A percentile compares a stretch with the other conserved stretches of the same genome.
Evolutionary conservation across 1,140 invertebrate species (phyloP).

Genomic region (Calliopsis andreniformis): DNA sequence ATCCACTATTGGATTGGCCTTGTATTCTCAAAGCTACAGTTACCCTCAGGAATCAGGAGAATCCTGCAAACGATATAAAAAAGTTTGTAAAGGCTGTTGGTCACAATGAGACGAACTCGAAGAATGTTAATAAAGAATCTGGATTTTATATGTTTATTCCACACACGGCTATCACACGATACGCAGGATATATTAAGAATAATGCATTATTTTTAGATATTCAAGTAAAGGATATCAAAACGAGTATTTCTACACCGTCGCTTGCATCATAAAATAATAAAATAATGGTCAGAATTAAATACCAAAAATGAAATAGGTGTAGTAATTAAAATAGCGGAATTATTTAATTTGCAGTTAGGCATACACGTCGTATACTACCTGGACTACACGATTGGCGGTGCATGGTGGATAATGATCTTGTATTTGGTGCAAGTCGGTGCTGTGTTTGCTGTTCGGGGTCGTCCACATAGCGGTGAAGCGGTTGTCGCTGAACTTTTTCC

Average conservation of each 20-base stretch:
- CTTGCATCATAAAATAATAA: slow-evolving; percentile 10
- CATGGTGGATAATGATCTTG: slow-evolving; percentile 92
- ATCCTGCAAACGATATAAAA: slow-evolving; percentile 77
- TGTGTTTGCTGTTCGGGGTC: slow-evolving; percentile 91
- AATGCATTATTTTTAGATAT: slow-evolving; percentile 86
- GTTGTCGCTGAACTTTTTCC: slow-evolving; percentile 87
- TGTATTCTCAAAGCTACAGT: slow-evolving; percentile 84
- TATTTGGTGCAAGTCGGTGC: slow-evolving; percentile 89
- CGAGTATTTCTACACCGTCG: slow-evolving; percentile 60
- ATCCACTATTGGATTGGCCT: slow-evolving; percentile 86
- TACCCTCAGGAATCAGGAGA: slow-evolving; percentile 84
- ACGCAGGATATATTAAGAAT: slow-evolving; percentile 84
- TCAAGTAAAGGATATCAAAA: slow-evolving; percentile 73
- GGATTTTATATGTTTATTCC: slow-evolving; percentile 88
- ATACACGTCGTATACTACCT: slow-evolving; percentile 92
- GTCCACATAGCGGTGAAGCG: slow-evolving; percentile 91
- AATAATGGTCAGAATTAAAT: slow-evolving; percentile 3
- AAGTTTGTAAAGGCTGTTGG: slow-evolving; percentile 81
- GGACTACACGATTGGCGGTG: slow-evolving; percentile 90
- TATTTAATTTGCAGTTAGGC: slow-evolving; percentile 85
- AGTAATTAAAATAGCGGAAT: neutral
- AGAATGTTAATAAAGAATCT: slow-evolving; percentile 82
- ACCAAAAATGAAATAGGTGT: too few species aligned
- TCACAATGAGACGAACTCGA: slow-evolving; percentile 77
- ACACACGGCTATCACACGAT: slow-evolving; percentile 84